Conservation (phyloP, 2,113 vertebrate species). For the Cinclus cinclus region DNA sequence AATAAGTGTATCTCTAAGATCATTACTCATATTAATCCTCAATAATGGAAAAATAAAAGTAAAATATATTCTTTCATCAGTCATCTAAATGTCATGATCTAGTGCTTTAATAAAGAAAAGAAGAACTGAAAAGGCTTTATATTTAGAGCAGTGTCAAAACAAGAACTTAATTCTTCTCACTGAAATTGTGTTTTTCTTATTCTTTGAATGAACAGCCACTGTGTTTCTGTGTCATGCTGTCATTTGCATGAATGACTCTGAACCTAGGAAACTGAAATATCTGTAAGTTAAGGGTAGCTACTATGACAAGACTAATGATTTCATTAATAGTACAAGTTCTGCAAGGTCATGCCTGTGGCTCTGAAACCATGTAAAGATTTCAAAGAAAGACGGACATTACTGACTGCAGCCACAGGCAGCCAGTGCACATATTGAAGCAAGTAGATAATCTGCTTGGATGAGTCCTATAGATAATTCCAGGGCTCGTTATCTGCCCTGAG, state of each 20-base stretch:
- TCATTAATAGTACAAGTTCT: background rate
- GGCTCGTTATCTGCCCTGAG: background rate
- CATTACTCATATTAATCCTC: background rate
- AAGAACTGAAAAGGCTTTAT: background rate
- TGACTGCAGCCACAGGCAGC: background rate
- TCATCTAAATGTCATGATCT: background rate
- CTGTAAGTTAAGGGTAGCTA: background rate
- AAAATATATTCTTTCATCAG: background rate
- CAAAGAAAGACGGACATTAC: background rate
- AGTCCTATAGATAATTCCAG: background rate
- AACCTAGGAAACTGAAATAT: background rate
- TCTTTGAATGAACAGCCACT: background rate
- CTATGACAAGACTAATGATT: background rate
- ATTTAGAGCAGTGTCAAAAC: background rate
- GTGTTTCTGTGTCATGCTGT: background rate
- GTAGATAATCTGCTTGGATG: background rate
- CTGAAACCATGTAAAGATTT: background rate
- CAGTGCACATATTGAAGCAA: background rate
- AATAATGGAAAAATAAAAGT: background rate
- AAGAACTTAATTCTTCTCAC: background rate
- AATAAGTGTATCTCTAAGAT: background rate
- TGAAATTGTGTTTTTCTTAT: background rate
- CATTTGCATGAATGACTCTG: background rate
- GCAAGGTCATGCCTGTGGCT: background rate
- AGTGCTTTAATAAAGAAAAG: conserved; percentile 6